Percentiles rank a stretch among this genome's conserved stretches.
These are phyloP conservation scores for Tetragonisca angustula DNA, from an alignment of 2,888 invertebrate species.

Conservation along the genomic window DNA sequence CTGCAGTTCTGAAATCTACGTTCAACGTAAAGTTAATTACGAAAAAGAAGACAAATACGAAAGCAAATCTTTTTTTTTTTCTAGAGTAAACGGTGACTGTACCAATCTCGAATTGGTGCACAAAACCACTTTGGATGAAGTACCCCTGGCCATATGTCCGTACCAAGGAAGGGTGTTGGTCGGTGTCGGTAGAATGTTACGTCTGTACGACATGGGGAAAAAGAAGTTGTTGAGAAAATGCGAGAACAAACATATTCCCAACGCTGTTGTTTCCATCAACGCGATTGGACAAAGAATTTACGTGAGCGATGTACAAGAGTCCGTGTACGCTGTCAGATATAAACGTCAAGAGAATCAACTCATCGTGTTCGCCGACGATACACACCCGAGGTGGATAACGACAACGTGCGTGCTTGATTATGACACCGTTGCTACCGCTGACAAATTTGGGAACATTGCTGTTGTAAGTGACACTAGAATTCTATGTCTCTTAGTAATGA, in stretches of 20 bases:
- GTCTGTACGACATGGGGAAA: conserved; percentile 98
- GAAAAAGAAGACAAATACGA: background rate
- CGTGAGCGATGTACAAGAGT: conserved; percentile 98
- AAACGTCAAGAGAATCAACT: conserved; percentile 98
- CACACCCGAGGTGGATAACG: conserved; percentile 98
- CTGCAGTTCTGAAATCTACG: conserved; percentile 82
- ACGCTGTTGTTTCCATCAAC: conserved; percentile 96
- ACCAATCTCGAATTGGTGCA: conserved; percentile 96
- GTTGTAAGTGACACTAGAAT: conserved; percentile 87
- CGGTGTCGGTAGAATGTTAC: conserved; percentile 95
- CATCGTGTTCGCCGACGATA: conserved; percentile 99
- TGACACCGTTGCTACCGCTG: conserved; percentile 97
- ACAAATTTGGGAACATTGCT: conserved; percentile 98
- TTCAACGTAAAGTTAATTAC: background rate
- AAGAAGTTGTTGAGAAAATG: conserved; percentile 98
- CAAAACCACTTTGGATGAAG: conserved; percentile 96
- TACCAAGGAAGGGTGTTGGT: conserved; percentile 96
- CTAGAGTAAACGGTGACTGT: conserved; percentile 89
- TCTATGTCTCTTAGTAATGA: background rate
- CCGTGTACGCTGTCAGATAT: conserved; percentile 97
- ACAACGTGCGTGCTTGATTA: conserved; percentile 97
- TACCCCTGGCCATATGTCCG: conserved; percentile 94
- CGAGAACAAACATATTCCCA: conserved; percentile 99
- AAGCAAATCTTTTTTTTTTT: conserved; percentile 50
- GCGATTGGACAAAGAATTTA: conserved; percentile 97